A percentile compares a stretch with the other conserved stretches of the same genome.
Conservation (phyloP, 2,888 invertebrate genomes). For the Gasteruption jaculator region DNA sequence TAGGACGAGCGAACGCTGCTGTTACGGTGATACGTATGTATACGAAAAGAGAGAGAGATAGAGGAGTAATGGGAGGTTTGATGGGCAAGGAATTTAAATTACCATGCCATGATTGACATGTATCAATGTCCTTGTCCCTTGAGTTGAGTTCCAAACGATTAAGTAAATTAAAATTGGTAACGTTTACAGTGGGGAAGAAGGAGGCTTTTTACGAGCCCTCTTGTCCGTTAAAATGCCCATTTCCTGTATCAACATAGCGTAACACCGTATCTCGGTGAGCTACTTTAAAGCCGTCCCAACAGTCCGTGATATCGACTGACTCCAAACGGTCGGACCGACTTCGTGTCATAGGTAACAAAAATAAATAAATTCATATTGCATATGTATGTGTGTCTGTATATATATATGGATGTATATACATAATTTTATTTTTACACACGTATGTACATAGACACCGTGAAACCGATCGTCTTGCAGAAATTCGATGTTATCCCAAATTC, state of each 20-base stretch:
- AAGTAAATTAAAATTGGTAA: slow-evolving; percentile 39
- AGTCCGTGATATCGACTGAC: too few species aligned
- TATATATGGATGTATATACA: too few species aligned
- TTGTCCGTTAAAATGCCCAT: slow-evolving; percentile 45
- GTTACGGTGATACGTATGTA: too few species aligned
- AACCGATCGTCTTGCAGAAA: background rate
- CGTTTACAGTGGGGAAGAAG: too few species aligned
- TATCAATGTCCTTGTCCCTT: slow-evolving; percentile 50
- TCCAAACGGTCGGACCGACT: background rate
- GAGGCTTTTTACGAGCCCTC: slow-evolving; percentile 34
- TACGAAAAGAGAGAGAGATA: too few species aligned
- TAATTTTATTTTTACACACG: too few species aligned
- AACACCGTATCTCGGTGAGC: slow-evolving; percentile 31
- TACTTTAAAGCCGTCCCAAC: slow-evolving; percentile 27
- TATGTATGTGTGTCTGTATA: too few species aligned
- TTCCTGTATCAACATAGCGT: slow-evolving; percentile 41
- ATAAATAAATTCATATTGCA: too few species aligned
- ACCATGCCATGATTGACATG: slow-evolving; percentile 37
- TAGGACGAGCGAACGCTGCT: too few species aligned
- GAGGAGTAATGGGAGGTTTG: too few species aligned
- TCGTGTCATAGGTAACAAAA: slow-evolving; percentile 3
- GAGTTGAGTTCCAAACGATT: slow-evolving; percentile 37
- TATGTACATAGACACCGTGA: background rate
- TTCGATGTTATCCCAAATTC: background rate
- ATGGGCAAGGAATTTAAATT: slow-evolving; percentile 35